Evolutionary conservation across 2,888 invertebrate genomes (phyloP).

Genomic region (Drosophila mimica): DNA sequence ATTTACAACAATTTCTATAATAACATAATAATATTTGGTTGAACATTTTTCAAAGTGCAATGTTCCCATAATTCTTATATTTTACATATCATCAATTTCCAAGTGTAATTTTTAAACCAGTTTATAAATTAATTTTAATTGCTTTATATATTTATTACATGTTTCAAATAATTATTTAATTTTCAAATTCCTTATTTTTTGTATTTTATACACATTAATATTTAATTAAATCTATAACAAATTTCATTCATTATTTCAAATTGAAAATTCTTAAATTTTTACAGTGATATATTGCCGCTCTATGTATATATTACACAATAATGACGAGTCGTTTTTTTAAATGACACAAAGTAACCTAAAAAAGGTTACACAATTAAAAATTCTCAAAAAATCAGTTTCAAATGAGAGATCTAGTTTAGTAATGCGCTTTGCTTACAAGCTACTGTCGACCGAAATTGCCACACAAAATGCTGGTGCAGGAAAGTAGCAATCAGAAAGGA

Average conservation of each 20-base stretch:
- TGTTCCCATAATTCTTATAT: neutral
- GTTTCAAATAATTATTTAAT: neutral
- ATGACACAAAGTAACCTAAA: conserved; percentile 27
- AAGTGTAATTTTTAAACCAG: neutral
- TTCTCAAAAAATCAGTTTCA: neutral
- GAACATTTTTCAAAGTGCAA: neutral
- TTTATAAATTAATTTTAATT: neutral
- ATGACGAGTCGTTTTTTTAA: neutral
- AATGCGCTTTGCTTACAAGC: neutral
- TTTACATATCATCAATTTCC: neutral
- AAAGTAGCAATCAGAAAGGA: neutral
- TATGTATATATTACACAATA: neutral
- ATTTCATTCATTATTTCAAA: neutral
- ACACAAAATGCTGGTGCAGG: conserved; percentile 14
- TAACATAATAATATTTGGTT: conserved; percentile 1
- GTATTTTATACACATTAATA: neutral
- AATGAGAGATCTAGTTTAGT: neutral
- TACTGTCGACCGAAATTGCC: conserved; percentile 1
- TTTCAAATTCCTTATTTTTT: neutral
- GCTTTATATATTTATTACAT: neutral
- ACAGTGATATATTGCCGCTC: too few species aligned
- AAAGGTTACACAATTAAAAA: conserved; percentile 6
- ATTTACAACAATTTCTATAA: conserved; percentile 7
- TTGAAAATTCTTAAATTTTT: neutral
- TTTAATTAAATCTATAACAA: neutral